Conservation (phyloP, 2,888 invertebrate genomes). For the Caenorhabditis zanzibari region DNA sequence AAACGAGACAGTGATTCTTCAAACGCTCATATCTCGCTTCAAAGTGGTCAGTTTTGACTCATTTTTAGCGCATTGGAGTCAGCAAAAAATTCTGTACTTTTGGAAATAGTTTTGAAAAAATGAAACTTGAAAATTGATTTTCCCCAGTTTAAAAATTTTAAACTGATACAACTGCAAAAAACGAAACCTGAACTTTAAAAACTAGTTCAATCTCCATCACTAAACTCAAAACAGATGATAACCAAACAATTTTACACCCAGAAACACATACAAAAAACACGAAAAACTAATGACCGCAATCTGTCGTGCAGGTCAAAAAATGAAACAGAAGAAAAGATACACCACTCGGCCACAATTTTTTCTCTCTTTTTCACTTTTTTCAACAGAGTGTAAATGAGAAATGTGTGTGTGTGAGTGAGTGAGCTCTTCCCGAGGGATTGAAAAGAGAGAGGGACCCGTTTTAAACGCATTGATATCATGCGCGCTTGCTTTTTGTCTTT, state of each 20-base stretch:
- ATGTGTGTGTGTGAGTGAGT: conserved; percentile 47
- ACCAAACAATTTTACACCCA: conserved; percentile 11
- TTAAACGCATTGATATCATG: conserved; percentile 64
- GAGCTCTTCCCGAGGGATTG: conserved; percentile 40
- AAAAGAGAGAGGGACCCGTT: conserved; percentile 20
- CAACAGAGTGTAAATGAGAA: conserved; percentile 69
- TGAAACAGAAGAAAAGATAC: conserved; percentile 18
- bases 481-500: conserved; percentile 35
- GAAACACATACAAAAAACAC: not conserved
- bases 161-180: no score
- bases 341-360: conserved; percentile 32
- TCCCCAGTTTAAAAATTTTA: no score
- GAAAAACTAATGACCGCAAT: conserved; percentile 42
- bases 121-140: no score
- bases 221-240: not conserved
- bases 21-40: no score
- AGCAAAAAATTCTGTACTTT: no score
- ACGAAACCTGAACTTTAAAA: no score
- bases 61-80: no score
- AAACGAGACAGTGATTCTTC: no score
- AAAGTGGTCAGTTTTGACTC: no score
- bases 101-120: no score
- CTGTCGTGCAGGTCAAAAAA: conserved; percentile 52
- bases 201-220: not conserved
- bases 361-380: conserved; percentile 60